These are phyloP conservation scores for Festucalex cinctus DNA, from an alignment of 2,113 vertebrate genomes.

Conservation along the genomic window DNA sequence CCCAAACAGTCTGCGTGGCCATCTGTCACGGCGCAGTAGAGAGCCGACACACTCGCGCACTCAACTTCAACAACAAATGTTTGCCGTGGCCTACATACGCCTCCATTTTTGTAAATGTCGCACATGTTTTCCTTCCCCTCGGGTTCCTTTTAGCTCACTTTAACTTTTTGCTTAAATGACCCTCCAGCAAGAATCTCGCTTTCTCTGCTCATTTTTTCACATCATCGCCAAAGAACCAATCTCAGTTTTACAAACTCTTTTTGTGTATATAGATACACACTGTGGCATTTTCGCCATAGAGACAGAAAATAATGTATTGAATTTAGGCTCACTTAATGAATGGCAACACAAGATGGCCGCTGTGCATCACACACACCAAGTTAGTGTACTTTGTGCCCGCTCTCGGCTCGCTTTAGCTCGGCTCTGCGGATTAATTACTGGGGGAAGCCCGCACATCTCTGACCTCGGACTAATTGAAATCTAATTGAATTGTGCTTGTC, in stretches of 20 bases:
- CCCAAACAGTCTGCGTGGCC: conserved; percentile 54
- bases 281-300: no score
- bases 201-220: no score
- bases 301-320: no score
- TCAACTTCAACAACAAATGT: conserved; percentile 34
- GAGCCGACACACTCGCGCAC: conserved; percentile 13
- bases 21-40: conserved; percentile 55
- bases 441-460: conserved; percentile 66
- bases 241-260: no score
- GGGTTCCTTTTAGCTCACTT: not conserved
- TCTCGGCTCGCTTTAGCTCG: conserved; percentile 56
- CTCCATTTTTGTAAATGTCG: conserved; percentile 38
- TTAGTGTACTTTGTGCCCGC: conserved; percentile 35
- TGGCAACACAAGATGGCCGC: no score
- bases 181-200: conserved; percentile 22
- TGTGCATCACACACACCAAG: no score
- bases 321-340: no score
- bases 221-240: no score
- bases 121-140: conserved; percentile 1
- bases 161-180: conserved; percentile 9
- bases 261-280: no score
- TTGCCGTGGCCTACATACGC: conserved; percentile 38
- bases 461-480: conserved; percentile 80
- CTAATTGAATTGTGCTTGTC: conserved; percentile 79
- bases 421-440: conserved; percentile 72